Conservation (phyloP, 2,113 vertebrate genomes). For the Microcebus murinus region DNA sequence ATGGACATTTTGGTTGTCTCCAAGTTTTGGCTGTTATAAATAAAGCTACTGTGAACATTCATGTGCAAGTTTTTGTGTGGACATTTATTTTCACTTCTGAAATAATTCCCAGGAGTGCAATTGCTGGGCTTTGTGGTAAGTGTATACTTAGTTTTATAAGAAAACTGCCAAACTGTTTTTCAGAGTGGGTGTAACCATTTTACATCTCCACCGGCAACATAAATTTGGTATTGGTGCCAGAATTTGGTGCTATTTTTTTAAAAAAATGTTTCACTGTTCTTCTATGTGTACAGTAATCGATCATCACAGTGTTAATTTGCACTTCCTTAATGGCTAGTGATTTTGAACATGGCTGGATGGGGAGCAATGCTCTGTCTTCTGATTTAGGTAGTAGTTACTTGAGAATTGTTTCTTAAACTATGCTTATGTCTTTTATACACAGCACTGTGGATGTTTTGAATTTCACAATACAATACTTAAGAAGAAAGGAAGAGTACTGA, state of each 20-base stretch:
- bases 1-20: neutral
- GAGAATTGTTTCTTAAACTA: neutral
- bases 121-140: neutral
- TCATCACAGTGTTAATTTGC: neutral
- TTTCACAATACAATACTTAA: neutral
- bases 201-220: neutral
- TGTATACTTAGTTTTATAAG: neutral
- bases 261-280: neutral
- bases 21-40: neutral
- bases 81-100: neutral
- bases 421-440: neutral
- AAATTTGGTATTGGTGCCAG: neutral
- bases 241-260: neutral
- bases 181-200: neutral
- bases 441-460: neutral
- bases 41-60: neutral
- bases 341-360: neutral
- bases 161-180: neutral
- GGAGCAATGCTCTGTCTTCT: neutral
- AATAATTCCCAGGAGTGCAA: neutral
- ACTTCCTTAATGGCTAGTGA: neutral
- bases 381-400: neutral
- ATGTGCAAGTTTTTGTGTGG: neutral
- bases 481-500: neutral
- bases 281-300: neutral